Base-by-base conservation (phyloP, 2,113 vertebrate genomes). In the Myodes glareolus region DNA sequence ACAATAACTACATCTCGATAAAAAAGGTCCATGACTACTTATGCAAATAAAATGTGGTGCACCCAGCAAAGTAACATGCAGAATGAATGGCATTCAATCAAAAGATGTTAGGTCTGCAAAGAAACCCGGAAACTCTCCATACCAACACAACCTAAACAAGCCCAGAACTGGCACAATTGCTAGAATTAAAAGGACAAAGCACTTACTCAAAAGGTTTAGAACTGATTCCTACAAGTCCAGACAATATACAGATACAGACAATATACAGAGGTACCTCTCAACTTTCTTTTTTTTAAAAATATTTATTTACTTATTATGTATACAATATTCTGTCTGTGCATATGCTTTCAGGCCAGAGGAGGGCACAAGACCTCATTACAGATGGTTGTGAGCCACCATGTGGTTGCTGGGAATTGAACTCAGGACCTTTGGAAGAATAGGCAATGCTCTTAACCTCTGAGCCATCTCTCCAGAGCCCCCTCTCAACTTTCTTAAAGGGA, bases 11-110 rank as follows among this genome's bases (percentile, higher is more conserved):
- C 82, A 21, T 39, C 52, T 72, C 50, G 8, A 8, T 82, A 73
- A 91, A 94, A 92, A 93, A 93, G 33, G 33, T 39, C 82, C 33
- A 73, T 50, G 63, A 61, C 29, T 82, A 65, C 42, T 84, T 80
- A 82, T 5, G 76, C 7, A 39, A 72, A 65, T 87, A 94, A 78
- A 95, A 88, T 88, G 90, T 17, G 13, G 42, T 77, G 70, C 12
- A 73, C 14, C 58, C 90, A 88, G 58, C 52, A 84, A 90, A 50
- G 39, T 39, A 90, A 76, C 81, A 77, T 61, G 52, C n/a, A 65
- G 23, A 78, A 21, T n/a, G 72, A 55, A 23, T 86, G 76, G 14
- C 42, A 88, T 90, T 85, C 16, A 47, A 81, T 47, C 0, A 55
- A 86, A 94, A 92, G 87, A 33, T 85, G 25, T 45, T 67, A 85